Conservation (phyloP, 2,888 invertebrate genomes). For the Sinhomidia bicolor region DNA sequence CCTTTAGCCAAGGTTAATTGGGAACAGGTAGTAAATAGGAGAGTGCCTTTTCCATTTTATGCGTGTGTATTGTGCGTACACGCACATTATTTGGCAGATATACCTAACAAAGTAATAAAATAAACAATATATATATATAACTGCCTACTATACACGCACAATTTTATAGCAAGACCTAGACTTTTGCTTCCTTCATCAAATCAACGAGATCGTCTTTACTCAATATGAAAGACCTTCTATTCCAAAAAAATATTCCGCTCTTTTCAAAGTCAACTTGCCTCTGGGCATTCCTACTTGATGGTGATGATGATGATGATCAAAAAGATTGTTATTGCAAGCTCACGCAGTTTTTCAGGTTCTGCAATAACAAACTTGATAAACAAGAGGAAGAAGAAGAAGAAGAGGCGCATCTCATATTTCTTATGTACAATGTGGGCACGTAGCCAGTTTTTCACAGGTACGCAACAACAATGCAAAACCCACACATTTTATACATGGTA, state of each 20-base stretch:
- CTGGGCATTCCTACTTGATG: not conserved
- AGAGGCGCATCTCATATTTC: constrained; percentile 11
- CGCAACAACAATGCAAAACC: constrained; percentile 37
- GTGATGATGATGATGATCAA: not conserved
- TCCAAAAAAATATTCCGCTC: constrained; percentile 29
- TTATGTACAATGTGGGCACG: constrained; percentile 8
- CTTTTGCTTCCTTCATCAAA: constrained; percentile 2
- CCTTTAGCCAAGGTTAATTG: constrained; percentile 69
- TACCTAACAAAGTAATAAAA: not conserved
- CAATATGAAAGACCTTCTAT: constrained; percentile 48
- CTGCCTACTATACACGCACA: constrained; percentile 1
- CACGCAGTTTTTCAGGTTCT: constrained; percentile 61
- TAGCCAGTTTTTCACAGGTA: not conserved
- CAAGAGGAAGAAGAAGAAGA: not conserved
- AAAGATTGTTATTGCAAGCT: not conserved
- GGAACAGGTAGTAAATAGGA: constrained; percentile 63
- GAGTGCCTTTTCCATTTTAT: constrained; percentile 21
- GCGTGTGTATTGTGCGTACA: constrained; percentile 41
- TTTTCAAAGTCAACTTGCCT: constrained; percentile 50
- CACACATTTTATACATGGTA: constrained; percentile 24
- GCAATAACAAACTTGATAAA: constrained; percentile 30
- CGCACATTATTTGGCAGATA: no score
- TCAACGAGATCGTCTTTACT: not conserved
- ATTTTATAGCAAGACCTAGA: constrained; percentile 9
- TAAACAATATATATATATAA: not conserved